These are phyloP conservation scores for Cyprinodon variegatus DNA, from an alignment of 2,113 vertebrate species.

Conservation along the genomic window DNA sequence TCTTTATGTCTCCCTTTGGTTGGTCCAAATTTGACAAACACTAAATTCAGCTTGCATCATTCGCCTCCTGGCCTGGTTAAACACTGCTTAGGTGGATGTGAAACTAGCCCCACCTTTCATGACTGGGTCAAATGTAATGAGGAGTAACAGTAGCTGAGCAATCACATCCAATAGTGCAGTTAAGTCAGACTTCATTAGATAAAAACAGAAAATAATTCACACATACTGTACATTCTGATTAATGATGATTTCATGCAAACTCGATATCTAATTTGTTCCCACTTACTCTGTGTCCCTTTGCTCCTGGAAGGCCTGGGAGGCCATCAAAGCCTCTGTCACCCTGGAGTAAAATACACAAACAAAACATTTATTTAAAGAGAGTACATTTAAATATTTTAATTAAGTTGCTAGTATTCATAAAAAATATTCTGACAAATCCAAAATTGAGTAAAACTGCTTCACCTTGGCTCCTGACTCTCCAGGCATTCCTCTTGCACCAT, in stretches of 20 bases:
- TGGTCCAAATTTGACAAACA: conserved; percentile 40
- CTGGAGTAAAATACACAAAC: conserved; percentile 69
- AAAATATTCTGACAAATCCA: not conserved
- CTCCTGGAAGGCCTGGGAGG: conserved; percentile 95
- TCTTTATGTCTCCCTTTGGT: conserved; percentile 42
- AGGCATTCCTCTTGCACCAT: conserved; percentile 94
- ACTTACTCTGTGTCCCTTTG: conserved; percentile 96
- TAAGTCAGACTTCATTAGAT: not conserved
- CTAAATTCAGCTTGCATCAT: conserved; percentile 33
- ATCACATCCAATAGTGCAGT: conserved; percentile 34
- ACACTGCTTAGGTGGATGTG: conserved; percentile 38
- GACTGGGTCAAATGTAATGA: conserved; percentile 46
- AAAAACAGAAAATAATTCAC: no score
- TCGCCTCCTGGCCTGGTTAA: conserved; percentile 25
- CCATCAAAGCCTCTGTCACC: conserved; percentile 98
- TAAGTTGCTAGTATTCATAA: not conserved
- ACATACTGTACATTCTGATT: not conserved
- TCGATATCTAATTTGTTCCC: not conserved
- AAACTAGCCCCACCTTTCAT: conserved; percentile 23
- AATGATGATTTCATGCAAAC: conserved; percentile 1
- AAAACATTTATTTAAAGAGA: conserved; percentile 36
- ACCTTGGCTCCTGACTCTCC: conserved; percentile 93
- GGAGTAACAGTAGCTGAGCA: conserved; percentile 28
- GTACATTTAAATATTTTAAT: not conserved
- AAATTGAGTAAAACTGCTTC: conserved; percentile 12